Base-by-base conservation (phyloP, 2,888 invertebrate genomes). In the Heteropelma amictum region DNA sequence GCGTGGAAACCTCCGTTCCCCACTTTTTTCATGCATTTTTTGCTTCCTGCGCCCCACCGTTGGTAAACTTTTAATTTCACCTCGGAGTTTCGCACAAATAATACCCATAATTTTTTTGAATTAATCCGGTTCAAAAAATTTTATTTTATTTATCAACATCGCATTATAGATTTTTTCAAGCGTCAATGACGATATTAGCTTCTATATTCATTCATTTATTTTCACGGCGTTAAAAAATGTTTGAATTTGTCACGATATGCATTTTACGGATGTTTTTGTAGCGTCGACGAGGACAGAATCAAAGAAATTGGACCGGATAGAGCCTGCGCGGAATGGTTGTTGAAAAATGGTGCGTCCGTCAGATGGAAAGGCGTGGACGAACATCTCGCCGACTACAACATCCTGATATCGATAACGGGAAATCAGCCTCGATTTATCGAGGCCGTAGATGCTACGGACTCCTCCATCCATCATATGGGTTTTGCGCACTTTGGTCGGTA, bases 281-380 rank as follows among this genome's bases (percentile, higher is more conserved):
- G 91, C 53, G 93, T 96, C 0, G 95, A 96, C 84, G 82, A 88
- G 1, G 91, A 93, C 0, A 92, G 96, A 35, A 90, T 95, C 35
- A 90, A 93, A 84, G 84, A 90, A 80, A 92, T 97, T 42, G 99
- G 99, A 0, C 93, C 98, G 0, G 97, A 99, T 86, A 91, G 96
- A 61, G 93, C 95, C 2, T 98, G 98, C 89, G 97, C 98, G 0
- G 98, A 99, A 89, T 99, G 99, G 98, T 90, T 98, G 4, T 90
- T 99, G 26, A 92, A 95, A 79, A 98, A 98, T 90, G 98, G 98
- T 1, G 98, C 96, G 2, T 91, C 92, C 68, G 92, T 98, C 0
- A 93, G 93, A 73, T 97, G 95, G 93, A 90, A 90, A 33, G 92
- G 91, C 33, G 81, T 85, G 3, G 82, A 89, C 0, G 90, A 92